phyloP scores from a whole-genome alignment of 2,113 vertebrate genomes.

The Oryctolagus cuniculus region mOryCun1.1 NC_091435.1:175009501-175010000 shows the following conservation, averaged over 20 bases:
- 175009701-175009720: not conserved
- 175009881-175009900: not conserved
- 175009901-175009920: not conserved
- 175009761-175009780: not conserved
- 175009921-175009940: not conserved
- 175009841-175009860: not conserved
- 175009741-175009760: not conserved
- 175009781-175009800: not conserved
- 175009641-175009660: not conserved
- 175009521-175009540: not conserved
- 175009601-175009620: too few relatives aligned
- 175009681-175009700: not conserved
- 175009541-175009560: too few relatives aligned
- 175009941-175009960: not conserved
- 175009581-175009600: not conserved
- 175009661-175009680: not conserved
- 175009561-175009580: not conserved
- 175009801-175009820: not conserved
- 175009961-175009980: not conserved
- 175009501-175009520: not conserved
- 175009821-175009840: not conserved
- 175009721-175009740: not conserved
- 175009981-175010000: not conserved
- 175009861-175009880: not conserved
- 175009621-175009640: too few relatives aligned